A percentile compares a stretch with the other conserved stretches of the same genome.
phyloP scores from a whole-genome alignment of 2,797 vertebrate species.

The Gymnothorax javanicus region DNA sequence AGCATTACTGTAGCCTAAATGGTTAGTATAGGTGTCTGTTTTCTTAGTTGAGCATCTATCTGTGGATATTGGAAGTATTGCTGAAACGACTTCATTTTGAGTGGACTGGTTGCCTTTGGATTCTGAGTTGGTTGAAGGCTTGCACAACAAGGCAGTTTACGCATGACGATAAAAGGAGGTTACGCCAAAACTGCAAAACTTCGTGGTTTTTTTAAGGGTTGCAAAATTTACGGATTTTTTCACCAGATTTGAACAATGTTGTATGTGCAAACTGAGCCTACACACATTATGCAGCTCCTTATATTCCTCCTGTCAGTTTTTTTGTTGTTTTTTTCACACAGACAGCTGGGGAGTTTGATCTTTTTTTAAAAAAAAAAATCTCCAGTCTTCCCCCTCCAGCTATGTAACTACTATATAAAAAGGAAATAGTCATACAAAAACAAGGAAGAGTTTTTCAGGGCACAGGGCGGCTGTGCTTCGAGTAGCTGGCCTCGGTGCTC shows the following conservation, averaged over 20 bases:
- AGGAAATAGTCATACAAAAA: background rate
- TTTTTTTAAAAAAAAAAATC: background rate
- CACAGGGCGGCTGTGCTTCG: background rate
- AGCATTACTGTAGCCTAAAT: background rate
- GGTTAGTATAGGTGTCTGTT: slow-evolving; percentile 53
- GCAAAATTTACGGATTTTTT: background rate
- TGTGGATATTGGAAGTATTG: slow-evolving; percentile 63
- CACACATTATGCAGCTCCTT: background rate
- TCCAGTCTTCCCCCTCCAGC: background rate
- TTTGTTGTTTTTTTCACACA: background rate
- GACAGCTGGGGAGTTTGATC: background rate
- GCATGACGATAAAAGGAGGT: background rate
- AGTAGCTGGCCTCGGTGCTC: background rate
- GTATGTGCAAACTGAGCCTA: background rate
- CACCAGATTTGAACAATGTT: background rate
- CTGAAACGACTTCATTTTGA: slow-evolving; percentile 50
- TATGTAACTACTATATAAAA: background rate
- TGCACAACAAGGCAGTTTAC: background rate
- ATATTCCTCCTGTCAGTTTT: background rate
- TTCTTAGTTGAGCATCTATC: slow-evolving; percentile 60
- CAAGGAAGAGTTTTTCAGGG: background rate
- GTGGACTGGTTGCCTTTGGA: slow-evolving; percentile 53
- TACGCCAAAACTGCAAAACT: background rate
- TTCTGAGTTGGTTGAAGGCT: slow-evolving; percentile 45
- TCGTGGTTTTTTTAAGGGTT: background rate